Conservation (phyloP, 2,888 invertebrate genomes). For the Hirtodrosophila cameraria region DNA sequence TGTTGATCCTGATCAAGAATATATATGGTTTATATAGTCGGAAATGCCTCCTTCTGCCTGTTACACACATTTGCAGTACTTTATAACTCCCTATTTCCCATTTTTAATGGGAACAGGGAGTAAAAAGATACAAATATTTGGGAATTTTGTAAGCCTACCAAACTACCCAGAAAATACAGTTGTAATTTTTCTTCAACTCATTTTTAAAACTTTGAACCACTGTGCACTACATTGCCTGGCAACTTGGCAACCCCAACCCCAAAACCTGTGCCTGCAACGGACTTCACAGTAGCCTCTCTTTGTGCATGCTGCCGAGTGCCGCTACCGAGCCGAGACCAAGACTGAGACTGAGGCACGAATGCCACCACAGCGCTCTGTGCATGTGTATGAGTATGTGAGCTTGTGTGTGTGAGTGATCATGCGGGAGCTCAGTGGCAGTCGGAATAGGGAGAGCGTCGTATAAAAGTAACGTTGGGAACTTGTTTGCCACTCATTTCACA, state of each 20-base stretch:
- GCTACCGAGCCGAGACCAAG: constrained; percentile 66
- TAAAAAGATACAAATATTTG: constrained; percentile 17
- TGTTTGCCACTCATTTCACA: constrained; percentile 83
- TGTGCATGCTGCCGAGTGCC: constrained; percentile 65
- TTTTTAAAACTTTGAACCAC: constrained; percentile 34
- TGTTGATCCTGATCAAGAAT: too few relatives aligned
- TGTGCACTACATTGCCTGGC: constrained; percentile 37
- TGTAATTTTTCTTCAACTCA: background rate
- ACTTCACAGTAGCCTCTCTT: constrained; percentile 78
- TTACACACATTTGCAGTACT: too few relatives aligned
- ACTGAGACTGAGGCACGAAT: constrained; percentile 53
- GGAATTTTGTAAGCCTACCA: constrained; percentile 10
- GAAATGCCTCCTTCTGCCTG: too few relatives aligned
- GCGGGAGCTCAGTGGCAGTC: constrained; percentile 62
- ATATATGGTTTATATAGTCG: too few relatives aligned
- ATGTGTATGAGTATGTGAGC: constrained; percentile 9
- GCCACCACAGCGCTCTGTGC: constrained; percentile 35
- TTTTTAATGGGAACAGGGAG: too few relatives aligned
- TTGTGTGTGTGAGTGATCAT: constrained; percentile 57
- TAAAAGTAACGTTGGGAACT: constrained; percentile 83
- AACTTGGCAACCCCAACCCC: constrained; percentile 60
- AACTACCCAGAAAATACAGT: too few relatives aligned
- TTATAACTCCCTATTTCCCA: too few relatives aligned
- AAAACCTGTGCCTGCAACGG: constrained; percentile 52
- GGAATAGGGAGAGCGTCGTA: constrained; percentile 67